Evolutionary conservation across 1,140 invertebrate genomes (phyloP).

Genomic region (Manduca sexta): DNA sequence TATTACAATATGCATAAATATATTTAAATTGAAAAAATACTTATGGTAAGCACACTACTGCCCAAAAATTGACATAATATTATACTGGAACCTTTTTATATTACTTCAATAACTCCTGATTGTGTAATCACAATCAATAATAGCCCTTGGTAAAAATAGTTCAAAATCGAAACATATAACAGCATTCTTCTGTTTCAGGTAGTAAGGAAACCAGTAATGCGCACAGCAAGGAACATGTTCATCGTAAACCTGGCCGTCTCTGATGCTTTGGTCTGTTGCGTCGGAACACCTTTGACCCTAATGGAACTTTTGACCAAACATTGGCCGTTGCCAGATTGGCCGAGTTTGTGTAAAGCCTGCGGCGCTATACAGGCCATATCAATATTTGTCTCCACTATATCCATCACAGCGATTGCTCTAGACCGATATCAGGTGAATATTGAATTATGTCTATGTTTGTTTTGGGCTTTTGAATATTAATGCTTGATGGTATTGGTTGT

Average conservation of each 20-base stretch:
- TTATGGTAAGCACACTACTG: too few relatives aligned
- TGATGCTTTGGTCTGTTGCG: slow-evolving; percentile 86
- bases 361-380: slow-evolving; percentile 88
- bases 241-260: slow-evolving; percentile 93
- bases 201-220: slow-evolving; percentile 85
- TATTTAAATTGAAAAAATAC: too few relatives aligned
- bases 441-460: background rate
- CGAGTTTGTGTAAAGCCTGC: slow-evolving; percentile 85
- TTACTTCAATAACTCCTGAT: too few relatives aligned
- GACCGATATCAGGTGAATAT: slow-evolving; percentile 81
- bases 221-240: slow-evolving; percentile 90
- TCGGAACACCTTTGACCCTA: slow-evolving; percentile 90
- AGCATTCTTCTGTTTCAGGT: slow-evolving; percentile 68
- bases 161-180: too few relatives aligned
- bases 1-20: too few relatives aligned
- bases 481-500: too few relatives aligned
- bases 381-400: slow-evolving; percentile 92
- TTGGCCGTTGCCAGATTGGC: slow-evolving; percentile 80
- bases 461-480: too few relatives aligned
- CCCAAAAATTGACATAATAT: too few relatives aligned
- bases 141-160: too few relatives aligned
- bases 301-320: slow-evolving; percentile 86
- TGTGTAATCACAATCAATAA: too few relatives aligned
- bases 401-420: slow-evolving; percentile 91
- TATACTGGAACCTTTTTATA: too few relatives aligned